A percentile compares a stretch with the other conserved stretches of the same genome.
Conservation (phyloP, 2,888 invertebrate species). For the Agelastica alni region DNA sequence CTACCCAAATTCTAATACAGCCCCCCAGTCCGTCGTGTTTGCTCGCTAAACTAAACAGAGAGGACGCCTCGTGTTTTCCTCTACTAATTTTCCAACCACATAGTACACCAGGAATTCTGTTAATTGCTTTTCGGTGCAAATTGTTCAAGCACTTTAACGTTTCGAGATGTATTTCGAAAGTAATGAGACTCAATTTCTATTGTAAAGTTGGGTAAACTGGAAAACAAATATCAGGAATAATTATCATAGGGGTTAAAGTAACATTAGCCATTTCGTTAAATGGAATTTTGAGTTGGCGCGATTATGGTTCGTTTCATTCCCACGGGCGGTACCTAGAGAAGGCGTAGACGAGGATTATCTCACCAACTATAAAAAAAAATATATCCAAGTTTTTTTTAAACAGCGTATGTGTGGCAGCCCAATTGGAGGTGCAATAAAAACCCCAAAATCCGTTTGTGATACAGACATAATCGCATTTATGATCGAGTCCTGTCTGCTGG, state of each 20-base stretch:
- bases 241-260: conserved; percentile 19
- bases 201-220: conserved; percentile 19
- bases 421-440: no score
- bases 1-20: conserved; percentile 46
- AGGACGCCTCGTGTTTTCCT: conserved; percentile 47
- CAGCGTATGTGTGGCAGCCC: no score
- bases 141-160: conserved; percentile 41
- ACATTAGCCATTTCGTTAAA: conserved; percentile 18
- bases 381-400: no score
- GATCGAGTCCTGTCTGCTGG: no score
- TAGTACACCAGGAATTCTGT: conserved; percentile 48
- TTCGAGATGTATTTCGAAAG: conserved; percentile 27
- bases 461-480: no score
- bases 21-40: conserved; percentile 50
- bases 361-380: no score
- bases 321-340: no score
- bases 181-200: conserved; percentile 23
- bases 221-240: conserved; percentile 18
- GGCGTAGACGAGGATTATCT: no score
- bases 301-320: no score
- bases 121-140: conserved; percentile 51
- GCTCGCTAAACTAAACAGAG: conserved; percentile 42
- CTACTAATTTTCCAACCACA: conserved; percentile 51
- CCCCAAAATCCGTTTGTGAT: no score
- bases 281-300: no score